Base-by-base conservation (phyloP, 1,140 invertebrate species). In the Venturia canescens region DNA sequence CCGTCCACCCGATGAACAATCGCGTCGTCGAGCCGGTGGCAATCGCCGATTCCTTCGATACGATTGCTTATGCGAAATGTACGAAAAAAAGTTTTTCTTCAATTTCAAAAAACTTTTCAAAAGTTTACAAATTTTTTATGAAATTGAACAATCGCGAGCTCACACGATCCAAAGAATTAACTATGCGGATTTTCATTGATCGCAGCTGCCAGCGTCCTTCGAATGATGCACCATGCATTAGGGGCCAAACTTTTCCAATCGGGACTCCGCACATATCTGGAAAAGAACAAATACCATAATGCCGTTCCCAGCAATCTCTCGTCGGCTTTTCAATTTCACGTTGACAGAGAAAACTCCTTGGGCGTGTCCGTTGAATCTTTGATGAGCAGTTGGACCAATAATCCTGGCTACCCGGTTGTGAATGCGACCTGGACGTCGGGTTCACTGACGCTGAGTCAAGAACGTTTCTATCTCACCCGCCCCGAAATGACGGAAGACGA, bases 201-300 rank as follows among this genome's bases (percentile, higher is more conserved):
- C 78, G 75, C 86, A 89, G 96, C 96, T 27, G 90, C 92, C 79
- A 93, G 93, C 18, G 93, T 97, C 0, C 93, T 97, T 27, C 92
- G 94, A 50, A 97, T 97, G 96, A 93, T 97, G 92, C 92, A 94
- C 57, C 93, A 94, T 80, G 94, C 96, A 84, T 90, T 97, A 16
- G 94, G 95, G 18, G 88, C 93, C 77, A 84, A 89, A n/a, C 93
- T 91, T 15, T 96, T 97, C 86, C 90, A 91, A 74, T 88, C 91
- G 60, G 95, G 94, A 9, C 84, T 96, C 15, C 88, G 91, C 70
- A 87, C 88, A 69, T 95, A 95, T 82, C 84, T 94, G 3, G 84
- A 86, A 23, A 75, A 87, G 6, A 88, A 90, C 89, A 84, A 89
- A 89, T 95, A 93, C 81, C 86, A 86, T 27, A 93, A 93, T 74